Evolutionary conservation across 2,113 vertebrate species (phyloP), one percentile per base, ranked within the genome.

Genomic region (Triplophysa dalaica): DNA sequence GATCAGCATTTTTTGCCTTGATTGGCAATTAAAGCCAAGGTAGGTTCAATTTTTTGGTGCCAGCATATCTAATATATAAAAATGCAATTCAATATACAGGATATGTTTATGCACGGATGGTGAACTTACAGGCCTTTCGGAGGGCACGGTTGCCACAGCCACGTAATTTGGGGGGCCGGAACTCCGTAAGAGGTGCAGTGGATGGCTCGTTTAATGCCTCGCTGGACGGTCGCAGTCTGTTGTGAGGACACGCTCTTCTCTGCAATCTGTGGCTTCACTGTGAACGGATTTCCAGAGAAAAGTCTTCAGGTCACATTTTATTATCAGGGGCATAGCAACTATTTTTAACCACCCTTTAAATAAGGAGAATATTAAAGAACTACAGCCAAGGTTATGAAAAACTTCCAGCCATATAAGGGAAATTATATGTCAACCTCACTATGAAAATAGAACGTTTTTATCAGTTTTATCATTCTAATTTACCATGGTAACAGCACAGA

Each of bases 231-330:
- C 66, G 87, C 92, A 0, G 94, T 92, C 79, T 96, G 94, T 56
- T 89, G 93, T 75, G 92, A 88, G 3, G 95, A 94, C 72, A 97
- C 92, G 0, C 94, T 93, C 83, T 98, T 98, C 92, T 99, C 97
- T 0, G 94, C 97, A 87, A 99, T 98, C 86, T 95, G 93, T 1
- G 97, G 97, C 89, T 94, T 95, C 89, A 95, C 97, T 99, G 89
- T 67, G 81, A 72, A 45, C 66, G 16, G 1, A 82, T 17, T 54
- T 8, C 26, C 52, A 75, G 17, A 83, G 45, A 84, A 17, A 79
- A 58, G 45, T 17, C 62, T 19, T 75, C 19, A 79, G 17, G 52
- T 19, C 52, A 8, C 1, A 19, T 19, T 56, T 16, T 56, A 16
- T 19, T 19, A 56, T 5, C 17, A n/a, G 11, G 13, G 48, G 2